A percentile compares a stretch with the other conserved stretches of the same genome.
These are phyloP conservation scores for Synergus japonicus DNA, from an alignment of 2,888 invertebrate species.

Conservation along the genomic window DNA sequence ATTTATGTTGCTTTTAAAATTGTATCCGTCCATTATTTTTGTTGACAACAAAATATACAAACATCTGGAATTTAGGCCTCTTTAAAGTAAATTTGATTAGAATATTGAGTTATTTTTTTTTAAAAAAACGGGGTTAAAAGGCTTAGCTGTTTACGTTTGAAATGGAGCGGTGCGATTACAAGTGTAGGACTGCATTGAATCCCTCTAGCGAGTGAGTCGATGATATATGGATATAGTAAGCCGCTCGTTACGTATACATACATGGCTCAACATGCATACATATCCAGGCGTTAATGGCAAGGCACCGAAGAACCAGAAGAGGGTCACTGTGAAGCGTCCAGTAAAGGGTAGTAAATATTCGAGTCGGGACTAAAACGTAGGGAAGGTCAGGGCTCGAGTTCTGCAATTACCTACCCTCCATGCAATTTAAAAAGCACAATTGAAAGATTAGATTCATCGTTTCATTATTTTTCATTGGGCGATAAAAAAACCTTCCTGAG, in stretches of 20 bases:
- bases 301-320: constrained; percentile 51
- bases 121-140: constrained; percentile 27
- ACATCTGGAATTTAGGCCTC: too few relatives aligned
- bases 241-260: constrained; percentile 49
- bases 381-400: constrained; percentile 65
- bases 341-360: constrained; percentile 57
- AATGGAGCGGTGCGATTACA: constrained; percentile 45
- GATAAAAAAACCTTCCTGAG: neutral
- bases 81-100: neutral
- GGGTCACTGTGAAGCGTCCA: constrained; percentile 52
- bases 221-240: constrained; percentile 52
- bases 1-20: constrained; percentile 32
- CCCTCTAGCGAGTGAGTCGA: constrained; percentile 55
- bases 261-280: constrained; percentile 42
- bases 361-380: constrained; percentile 49
- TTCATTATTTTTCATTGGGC: neutral
- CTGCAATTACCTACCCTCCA: constrained; percentile 4
- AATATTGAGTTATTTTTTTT: neutral
- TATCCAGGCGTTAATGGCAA: constrained; percentile 40
- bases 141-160: constrained; percentile 46
- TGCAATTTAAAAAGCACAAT: neutral
- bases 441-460: neutral
- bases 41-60: constrained; percentile 29
- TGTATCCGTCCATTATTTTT: neutral
- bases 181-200: constrained; percentile 50